Conservation (phyloP, 2,113 vertebrate species). For the Ammodytes dubius region DNA sequence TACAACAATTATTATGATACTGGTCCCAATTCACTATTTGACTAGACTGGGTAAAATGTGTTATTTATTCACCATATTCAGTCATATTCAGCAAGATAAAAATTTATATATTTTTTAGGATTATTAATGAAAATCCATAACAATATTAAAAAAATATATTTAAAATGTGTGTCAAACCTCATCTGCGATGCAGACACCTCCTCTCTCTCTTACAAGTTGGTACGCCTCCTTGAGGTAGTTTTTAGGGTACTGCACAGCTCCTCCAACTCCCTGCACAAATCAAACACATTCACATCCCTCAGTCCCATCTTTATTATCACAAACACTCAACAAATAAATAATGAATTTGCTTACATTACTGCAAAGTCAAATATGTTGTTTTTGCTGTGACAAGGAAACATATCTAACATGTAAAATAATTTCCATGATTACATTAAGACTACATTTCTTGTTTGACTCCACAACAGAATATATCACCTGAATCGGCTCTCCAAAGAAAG, state of each 20-base stretch:
- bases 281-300: constrained; percentile 16
- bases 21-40: too few species aligned
- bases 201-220: constrained; percentile 87
- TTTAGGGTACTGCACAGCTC: constrained; percentile 92
- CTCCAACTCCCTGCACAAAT: constrained; percentile 89
- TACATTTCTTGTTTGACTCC: neutral
- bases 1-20: too few species aligned
- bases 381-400: neutral
- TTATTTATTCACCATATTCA: too few species aligned
- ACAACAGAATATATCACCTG: constrained; percentile 83
- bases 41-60: too few species aligned
- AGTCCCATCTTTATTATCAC: neutral
- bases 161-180: constrained; percentile 85
- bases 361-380: neutral
- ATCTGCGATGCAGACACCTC: constrained; percentile 92
- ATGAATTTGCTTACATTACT: neutral
- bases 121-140: neutral
- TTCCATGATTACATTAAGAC: neutral
- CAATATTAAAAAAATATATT: neutral
- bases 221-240: constrained; percentile 91
- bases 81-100: too few species aligned
- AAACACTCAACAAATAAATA: neutral
- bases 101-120: neutral
- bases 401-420: neutral
- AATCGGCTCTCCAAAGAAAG: constrained; percentile 95